A percentile compares a stretch with the other conserved stretches of the same genome.
phyloP scores from a whole-genome alignment of 2,888 invertebrate genomes.

The Drosophila prolongata region DNA sequence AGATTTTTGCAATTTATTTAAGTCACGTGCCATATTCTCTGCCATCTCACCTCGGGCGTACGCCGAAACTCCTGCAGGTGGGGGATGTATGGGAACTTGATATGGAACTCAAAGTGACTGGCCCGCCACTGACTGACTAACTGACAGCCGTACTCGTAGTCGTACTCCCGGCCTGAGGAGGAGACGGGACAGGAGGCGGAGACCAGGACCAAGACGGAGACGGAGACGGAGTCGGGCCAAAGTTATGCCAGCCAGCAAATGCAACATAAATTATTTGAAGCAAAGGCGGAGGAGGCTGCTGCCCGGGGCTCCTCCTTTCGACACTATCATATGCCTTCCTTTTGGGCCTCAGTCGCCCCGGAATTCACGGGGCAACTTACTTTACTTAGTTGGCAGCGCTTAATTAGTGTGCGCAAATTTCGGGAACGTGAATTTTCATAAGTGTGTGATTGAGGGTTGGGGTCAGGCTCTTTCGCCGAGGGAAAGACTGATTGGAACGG shows the following conservation, averaged over 20 bases:
- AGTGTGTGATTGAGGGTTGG: constrained; percentile 47
- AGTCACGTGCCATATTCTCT: constrained; percentile 75
- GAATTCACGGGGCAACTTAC: constrained; percentile 73
- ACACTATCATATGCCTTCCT: constrained; percentile 39
- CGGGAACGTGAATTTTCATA: constrained; percentile 76
- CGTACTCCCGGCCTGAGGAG: neutral
- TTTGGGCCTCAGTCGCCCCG: constrained; percentile 14
- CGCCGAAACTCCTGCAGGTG: neutral
- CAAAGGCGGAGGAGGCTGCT: constrained; percentile 65
- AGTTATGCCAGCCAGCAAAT: constrained; percentile 77
- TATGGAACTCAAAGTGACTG: constrained; percentile 76
- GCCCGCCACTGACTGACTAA: constrained; percentile 56
- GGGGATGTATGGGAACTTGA: constrained; percentile 49
- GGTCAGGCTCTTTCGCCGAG: neutral
- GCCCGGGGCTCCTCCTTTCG: constrained; percentile 44
- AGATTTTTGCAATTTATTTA: constrained; percentile 79
- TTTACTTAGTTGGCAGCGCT: constrained; percentile 73
- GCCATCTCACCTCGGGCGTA: constrained; percentile 14
- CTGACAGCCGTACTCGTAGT: constrained; percentile 25
- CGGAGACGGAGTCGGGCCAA: constrained; percentile 40
- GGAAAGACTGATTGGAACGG: constrained; percentile 12
- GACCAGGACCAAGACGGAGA: neutral
- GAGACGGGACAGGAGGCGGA: neutral
- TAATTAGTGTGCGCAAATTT: constrained; percentile 79
- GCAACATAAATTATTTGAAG: constrained; percentile 75